Base-by-base conservation (phyloP, 2,888 invertebrate genomes). In the Brenthis hecate region DNA sequence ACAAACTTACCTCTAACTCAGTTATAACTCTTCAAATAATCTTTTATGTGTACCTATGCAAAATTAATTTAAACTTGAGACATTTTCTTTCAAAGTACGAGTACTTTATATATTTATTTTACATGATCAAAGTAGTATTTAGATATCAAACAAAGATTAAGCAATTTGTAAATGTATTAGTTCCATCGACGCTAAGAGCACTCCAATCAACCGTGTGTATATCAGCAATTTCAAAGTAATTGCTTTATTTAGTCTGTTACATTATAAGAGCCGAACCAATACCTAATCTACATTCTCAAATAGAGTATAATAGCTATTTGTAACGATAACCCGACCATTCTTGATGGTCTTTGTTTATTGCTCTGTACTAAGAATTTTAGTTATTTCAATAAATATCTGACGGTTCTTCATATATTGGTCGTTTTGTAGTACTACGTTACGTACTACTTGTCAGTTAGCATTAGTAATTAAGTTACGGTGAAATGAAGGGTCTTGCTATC, bases 281-380 rank as follows among this genome's bases (percentile, higher is more conserved):
- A 86, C 83, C 86, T 90, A 89, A 92, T 91, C 89, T 91, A 86
- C 91, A 89, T 91, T 86, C 80, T 85, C 85, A 86, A 90, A 85
- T 88, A 87, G 80, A 82, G 80, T 81, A 79, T 84, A 84, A 85
- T 85, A 84, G 81, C 80, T 77, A 81, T 80, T 84, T 79, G 79
- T 75, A 80, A 75, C 69, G 74, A 71, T 78, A 77, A 78, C 73
- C 70, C 78, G 73, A 76, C 91, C 83, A 83, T 72, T 57, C 75
- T 71, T 60, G 36, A 69, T 77, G 90, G 81, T 60, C 89, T 80
- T 76, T 80, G 79, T 76, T 77, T 76, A 69, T 70, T 66, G 68
- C 72, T 55, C 62, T 73, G 36, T 47, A 61, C 58, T 16, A 50
- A 5, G 47, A 67, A 57, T 56, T 19, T 32, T 47, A 61, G 43